A percentile compares a stretch with the other conserved stretches of the same genome.
phyloP scores from a whole-genome alignment of 2,888 invertebrate genomes.

The Lomographa bimaculata region DNA sequence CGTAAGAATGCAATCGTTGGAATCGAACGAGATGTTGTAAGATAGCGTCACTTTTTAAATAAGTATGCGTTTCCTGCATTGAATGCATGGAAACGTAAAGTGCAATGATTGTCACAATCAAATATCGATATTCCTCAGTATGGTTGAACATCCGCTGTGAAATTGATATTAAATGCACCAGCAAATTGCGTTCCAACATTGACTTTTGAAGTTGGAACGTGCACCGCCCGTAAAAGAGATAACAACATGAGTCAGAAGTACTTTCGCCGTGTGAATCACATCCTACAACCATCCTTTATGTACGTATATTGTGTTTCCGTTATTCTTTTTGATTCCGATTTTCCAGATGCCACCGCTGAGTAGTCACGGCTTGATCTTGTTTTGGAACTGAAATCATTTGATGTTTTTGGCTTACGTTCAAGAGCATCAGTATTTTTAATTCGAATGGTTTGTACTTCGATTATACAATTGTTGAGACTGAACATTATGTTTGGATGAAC shows the following conservation, averaged over 20 bases:
- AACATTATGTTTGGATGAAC: slow-evolving; percentile 10
- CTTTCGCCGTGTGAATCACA: slow-evolving; percentile 65
- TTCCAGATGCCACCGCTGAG: slow-evolving; percentile 56
- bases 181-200: slow-evolving; percentile 48
- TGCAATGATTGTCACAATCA: slow-evolving; percentile 27
- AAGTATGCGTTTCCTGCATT: slow-evolving; percentile 17
- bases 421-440: slow-evolving; percentile 60
- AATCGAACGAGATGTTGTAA: slow-evolving; percentile 3
- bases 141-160: slow-evolving; percentile 57
- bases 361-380: slow-evolving; percentile 55
- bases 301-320: slow-evolving; percentile 55
- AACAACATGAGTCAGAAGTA: slow-evolving; percentile 60
- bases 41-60: slow-evolving; percentile 6
- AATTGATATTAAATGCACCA: slow-evolving; percentile 62
- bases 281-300: slow-evolving; percentile 63
- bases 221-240: slow-evolving; percentile 62
- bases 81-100: slow-evolving; percentile 18
- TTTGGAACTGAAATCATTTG: slow-evolving; percentile 63
- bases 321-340: slow-evolving; percentile 63
- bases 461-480: slow-evolving; percentile 41
- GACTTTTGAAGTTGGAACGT: slow-evolving; percentile 46
- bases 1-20: neutral
- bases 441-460: slow-evolving; percentile 51
- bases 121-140: slow-evolving; percentile 52
- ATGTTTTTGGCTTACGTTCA: slow-evolving; percentile 70